These are phyloP conservation scores for Gymnocypris eckloni DNA, from an alignment of 2,797 vertebrate genomes.

Conservation along the genomic window DNA sequence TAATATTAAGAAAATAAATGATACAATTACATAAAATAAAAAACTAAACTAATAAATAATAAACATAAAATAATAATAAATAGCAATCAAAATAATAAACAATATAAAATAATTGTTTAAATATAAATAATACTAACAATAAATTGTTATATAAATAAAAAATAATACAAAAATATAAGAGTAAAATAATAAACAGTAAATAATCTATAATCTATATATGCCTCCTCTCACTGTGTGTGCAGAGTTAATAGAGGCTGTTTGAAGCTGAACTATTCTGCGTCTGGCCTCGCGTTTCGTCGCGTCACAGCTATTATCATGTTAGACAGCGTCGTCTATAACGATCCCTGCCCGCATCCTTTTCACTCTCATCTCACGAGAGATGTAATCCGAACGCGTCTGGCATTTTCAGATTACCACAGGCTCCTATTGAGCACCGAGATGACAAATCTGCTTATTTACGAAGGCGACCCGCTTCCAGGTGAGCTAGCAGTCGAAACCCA, in stretches of 20 bases:
- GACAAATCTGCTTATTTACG: conserved; percentile 44
- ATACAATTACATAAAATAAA: too few relatives aligned
- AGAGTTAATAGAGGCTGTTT: background rate
- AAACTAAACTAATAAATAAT: too few relatives aligned
- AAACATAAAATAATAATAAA: background rate
- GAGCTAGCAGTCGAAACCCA: conserved; percentile 68
- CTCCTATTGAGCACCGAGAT: background rate
- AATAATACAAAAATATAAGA: background rate
- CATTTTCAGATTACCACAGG: conserved; percentile 43
- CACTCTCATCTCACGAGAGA: conserved; percentile 17
- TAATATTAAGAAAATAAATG: too few relatives aligned
- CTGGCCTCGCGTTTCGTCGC: background rate
- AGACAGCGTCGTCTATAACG: background rate
- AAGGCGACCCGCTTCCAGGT: conserved; percentile 65
- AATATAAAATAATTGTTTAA: background rate
- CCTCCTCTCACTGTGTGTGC: background rate
- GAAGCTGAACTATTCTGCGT: background rate
- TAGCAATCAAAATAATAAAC: background rate
- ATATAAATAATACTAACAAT: background rate
- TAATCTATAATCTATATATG: background rate
- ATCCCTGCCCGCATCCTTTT: conserved; percentile 10
- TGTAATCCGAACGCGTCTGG: conserved; percentile 40
- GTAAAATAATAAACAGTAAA: background rate
- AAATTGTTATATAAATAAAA: background rate
- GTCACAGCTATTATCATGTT: conserved; percentile 13